Evolutionary conservation across 2,113 vertebrate species (phyloP).

Genomic region (Equus przewalskii): DNA sequence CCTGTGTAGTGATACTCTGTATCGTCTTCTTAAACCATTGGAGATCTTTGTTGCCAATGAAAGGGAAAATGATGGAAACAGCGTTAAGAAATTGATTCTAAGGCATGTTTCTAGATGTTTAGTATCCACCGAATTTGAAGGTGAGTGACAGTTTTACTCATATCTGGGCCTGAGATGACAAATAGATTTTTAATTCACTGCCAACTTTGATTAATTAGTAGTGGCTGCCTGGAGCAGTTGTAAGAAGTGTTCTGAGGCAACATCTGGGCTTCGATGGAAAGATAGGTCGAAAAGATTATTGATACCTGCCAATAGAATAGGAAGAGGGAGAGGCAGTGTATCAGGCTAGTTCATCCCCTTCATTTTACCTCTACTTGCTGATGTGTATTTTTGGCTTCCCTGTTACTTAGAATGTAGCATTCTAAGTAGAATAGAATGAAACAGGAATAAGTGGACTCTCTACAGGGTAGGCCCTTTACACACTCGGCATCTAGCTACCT

Average conservation of each 20-base stretch:
- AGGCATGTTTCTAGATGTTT: constrained; percentile 48
- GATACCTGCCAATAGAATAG: background rate
- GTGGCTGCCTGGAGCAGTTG: background rate
- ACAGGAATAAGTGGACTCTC: background rate
- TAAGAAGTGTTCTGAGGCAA: constrained; percentile 11
- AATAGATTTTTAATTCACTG: background rate
- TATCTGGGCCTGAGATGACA: constrained; percentile 13
- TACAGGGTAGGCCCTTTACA: background rate
- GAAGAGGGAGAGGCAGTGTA: background rate
- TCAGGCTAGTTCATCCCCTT: background rate
- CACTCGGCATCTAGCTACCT: background rate
- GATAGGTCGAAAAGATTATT: background rate
- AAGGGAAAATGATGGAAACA: constrained; percentile 63
- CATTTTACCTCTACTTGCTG: background rate
- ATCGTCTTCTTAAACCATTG: background rate
- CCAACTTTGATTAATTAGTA: background rate
- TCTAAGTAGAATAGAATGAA: background rate
- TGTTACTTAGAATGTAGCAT: background rate
- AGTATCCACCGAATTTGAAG: constrained; percentile 39
- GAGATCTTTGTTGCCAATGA: constrained; percentile 52
- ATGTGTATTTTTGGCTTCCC: background rate
- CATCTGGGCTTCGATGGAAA: background rate
- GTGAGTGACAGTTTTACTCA: constrained; percentile 43
- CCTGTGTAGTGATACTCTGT: background rate
- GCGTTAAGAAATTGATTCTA: constrained; percentile 51